A percentile compares a stretch with the other conserved stretches of the same genome.
Conservation (phyloP, 2,113 vertebrate genomes). For the Brachypodius melanocephalos region DNA sequence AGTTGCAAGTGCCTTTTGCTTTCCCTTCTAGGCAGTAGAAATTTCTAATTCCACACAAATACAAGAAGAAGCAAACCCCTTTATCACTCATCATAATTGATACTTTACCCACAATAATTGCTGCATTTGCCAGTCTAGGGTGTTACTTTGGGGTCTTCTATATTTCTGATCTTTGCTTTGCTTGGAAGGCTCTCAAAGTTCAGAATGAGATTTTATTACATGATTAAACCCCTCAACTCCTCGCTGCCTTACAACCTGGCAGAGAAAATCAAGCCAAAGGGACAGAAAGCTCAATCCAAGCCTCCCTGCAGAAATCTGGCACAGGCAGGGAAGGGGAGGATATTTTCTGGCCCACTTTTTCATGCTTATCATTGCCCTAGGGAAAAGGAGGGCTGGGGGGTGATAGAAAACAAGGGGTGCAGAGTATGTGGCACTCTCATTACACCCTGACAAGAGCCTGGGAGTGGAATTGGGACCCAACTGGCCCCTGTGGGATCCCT, state of each 20-base stretch:
- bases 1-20: neutral
- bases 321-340: neutral
- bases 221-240: neutral
- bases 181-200: neutral
- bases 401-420: neutral
- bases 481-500: neutral
- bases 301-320: neutral
- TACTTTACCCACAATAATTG: neutral
- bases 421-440: neutral
- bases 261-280: neutral
- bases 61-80: neutral
- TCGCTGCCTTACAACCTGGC: neutral
- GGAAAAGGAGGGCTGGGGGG: neutral
- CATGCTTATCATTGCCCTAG: neutral
- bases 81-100: neutral
- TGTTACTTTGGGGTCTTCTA: neutral
- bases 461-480: neutral
- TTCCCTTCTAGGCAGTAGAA: neutral
- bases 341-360: neutral
- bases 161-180: neutral
- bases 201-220: neutral
- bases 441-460: fast-evolving
- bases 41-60: neutral
- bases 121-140: neutral
- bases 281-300: neutral